Percentiles rank a stretch among this genome's conserved stretches.
These are phyloP conservation scores for Megaleporinus macrocephalus DNA, from an alignment of 2,113 vertebrate genomes.

Conservation along the genomic window DNA sequence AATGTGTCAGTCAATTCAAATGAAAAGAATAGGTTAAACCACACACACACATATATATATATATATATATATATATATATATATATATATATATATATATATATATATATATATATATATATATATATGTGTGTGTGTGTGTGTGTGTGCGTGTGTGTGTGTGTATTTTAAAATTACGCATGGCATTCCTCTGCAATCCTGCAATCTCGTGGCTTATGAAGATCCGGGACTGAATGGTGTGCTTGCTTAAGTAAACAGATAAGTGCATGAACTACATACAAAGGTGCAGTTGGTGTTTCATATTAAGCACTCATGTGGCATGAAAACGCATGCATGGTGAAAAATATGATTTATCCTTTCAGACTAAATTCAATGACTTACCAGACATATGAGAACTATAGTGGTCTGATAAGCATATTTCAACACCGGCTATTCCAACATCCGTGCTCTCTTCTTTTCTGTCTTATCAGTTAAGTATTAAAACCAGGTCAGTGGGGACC, in stretches of 20 bases:
- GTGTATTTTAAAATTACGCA: too few species aligned
- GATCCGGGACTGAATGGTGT: not conserved
- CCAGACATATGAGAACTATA: not conserved
- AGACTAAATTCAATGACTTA: not conserved
- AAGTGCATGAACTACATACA: not conserved
- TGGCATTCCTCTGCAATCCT: too few species aligned
- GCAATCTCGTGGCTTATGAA: not conserved
- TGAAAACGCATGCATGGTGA: not conserved
- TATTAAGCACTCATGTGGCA: not conserved
- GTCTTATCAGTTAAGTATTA: constrained; percentile 86
- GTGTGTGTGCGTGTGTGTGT: too few species aligned
- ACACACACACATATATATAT: too few species aligned
- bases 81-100: too few species aligned
- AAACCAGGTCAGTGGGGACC: constrained; percentile 89
- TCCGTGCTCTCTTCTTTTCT: constrained; percentile 9
- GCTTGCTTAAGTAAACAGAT: not conserved
- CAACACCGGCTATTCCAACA: constrained; percentile 6
- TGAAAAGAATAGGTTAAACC: too few species aligned
- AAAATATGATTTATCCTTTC: not conserved
- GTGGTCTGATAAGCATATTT: not conserved
- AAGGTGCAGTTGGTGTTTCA: not conserved
- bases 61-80: too few species aligned
- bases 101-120: too few species aligned
- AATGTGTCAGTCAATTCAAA: too few species aligned
- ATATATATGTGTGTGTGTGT: too few species aligned